Evolutionary conservation across 2,113 vertebrate genomes (phyloP).

Genomic region (Panthera leo): DNA sequence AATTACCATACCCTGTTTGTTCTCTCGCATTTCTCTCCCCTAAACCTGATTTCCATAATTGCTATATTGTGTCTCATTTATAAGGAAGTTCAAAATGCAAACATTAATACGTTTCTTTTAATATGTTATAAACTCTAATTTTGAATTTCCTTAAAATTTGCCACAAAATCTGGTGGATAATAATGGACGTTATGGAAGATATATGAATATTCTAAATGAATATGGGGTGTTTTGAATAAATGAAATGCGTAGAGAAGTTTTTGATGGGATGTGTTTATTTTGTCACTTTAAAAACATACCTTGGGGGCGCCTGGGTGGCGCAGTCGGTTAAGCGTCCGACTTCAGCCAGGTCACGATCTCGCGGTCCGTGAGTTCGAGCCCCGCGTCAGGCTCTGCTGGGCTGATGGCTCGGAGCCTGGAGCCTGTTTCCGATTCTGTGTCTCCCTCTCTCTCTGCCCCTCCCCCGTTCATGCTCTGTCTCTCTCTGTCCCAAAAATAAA

Average conservation of each 20-base stretch:
- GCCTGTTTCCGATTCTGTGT: too few relatives aligned
- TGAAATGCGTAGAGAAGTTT: background rate
- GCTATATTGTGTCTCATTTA: background rate
- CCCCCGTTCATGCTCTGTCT: too few relatives aligned
- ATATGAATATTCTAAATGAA: background rate
- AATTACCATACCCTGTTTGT: background rate
- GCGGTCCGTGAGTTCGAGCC: too few relatives aligned
- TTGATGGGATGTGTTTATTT: background rate
- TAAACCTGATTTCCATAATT: background rate
- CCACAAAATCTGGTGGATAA: background rate
- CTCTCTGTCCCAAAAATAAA: too few relatives aligned
- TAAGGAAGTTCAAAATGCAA: conserved; percentile 3
- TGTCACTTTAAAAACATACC: background rate
- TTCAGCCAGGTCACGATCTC: too few relatives aligned
- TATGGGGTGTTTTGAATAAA: background rate
- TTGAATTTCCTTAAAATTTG: conserved; percentile 37
- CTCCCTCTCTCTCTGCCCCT: too few relatives aligned
- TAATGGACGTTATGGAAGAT: background rate
- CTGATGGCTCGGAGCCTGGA: too few relatives aligned
- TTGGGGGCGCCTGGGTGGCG: background rate
- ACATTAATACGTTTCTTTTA: conserved; percentile 7
- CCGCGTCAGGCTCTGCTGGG: too few relatives aligned
- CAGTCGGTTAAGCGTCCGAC: too few relatives aligned
- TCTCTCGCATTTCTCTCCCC: background rate
- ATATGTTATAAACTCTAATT: conserved; percentile 13